phyloP scores from a whole-genome alignment of 2,113 vertebrate genomes.

The Xiphophorus couchianus region DNA sequence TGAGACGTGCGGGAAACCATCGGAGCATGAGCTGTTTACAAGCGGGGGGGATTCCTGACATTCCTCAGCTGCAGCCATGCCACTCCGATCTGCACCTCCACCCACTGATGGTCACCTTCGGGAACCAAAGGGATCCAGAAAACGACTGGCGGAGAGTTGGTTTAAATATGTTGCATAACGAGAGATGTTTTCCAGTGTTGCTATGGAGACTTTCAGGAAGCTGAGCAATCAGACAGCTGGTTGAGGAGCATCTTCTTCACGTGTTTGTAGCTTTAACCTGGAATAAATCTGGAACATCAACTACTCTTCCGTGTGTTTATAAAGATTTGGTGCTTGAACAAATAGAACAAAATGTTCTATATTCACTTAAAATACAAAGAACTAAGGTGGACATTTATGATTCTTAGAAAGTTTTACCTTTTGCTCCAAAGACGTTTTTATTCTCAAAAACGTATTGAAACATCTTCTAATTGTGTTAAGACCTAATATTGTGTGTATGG shows the following conservation, averaged over 20 bases:
- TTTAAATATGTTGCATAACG: constrained; percentile 41
- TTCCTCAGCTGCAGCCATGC: constrained; percentile 73
- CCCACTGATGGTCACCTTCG: constrained; percentile 62
- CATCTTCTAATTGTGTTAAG: neutral
- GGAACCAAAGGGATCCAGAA: constrained; percentile 46
- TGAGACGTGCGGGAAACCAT: constrained; percentile 62
- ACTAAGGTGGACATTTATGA: neutral
- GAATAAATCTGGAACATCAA: neutral
- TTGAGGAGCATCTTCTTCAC: neutral
- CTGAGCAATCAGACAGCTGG: constrained; percentile 2
- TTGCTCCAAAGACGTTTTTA: neutral
- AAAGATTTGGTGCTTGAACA: neutral
- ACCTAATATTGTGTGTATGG: neutral
- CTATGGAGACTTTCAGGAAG: constrained; percentile 3
- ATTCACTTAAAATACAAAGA: neutral
- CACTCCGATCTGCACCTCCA: constrained; percentile 68
- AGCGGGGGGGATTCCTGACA: constrained; percentile 77
- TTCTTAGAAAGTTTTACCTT: neutral
- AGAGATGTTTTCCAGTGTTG: constrained; percentile 1
- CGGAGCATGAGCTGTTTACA: constrained; percentile 76
- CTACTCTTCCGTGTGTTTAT: neutral
- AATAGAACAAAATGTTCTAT: neutral
- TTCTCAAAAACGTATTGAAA: neutral
- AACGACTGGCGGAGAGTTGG: constrained; percentile 1
- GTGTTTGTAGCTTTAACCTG: neutral